Conservation (phyloP, 2,888 invertebrate genomes). For the Cryptus armator region DNA sequence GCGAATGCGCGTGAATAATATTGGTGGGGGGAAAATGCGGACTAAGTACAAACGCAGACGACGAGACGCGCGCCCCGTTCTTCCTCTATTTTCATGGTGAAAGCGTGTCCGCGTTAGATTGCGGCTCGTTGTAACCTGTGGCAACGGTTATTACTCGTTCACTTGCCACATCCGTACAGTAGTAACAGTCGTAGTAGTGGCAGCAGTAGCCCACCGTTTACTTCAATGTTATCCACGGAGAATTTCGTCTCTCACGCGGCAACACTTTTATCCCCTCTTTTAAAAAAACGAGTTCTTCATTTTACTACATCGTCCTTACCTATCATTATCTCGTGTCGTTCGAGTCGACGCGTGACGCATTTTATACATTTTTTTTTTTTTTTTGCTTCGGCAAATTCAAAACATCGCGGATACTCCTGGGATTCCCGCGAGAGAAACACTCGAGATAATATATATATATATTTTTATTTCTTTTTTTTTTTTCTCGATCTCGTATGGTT, state of each 20-base stretch:
- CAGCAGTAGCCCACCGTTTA: neutral
- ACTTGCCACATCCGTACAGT: neutral
- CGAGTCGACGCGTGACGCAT: slow-evolving; percentile 48
- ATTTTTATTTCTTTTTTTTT: too few relatives aligned
- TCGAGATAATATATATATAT: neutral
- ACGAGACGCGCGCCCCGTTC: slow-evolving; percentile 34
- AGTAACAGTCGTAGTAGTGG: slow-evolving; percentile 7
- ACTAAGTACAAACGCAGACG: slow-evolving; percentile 23
- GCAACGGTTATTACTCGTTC: slow-evolving; percentile 50
- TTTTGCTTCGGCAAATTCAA: neutral
- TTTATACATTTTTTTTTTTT: neutral
- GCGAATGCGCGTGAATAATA: slow-evolving; percentile 39
- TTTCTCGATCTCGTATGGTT: neutral
- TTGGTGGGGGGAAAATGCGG: neutral
- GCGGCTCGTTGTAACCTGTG: slow-evolving; percentile 28
- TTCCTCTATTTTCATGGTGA: slow-evolving; percentile 68
- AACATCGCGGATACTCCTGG: slow-evolving; percentile 19
- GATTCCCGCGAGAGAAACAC: slow-evolving; percentile 41
- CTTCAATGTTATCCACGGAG: neutral
- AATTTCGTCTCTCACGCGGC: slow-evolving; percentile 15
- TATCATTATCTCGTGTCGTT: neutral
- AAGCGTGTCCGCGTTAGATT: slow-evolving; percentile 67
- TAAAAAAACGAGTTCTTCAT: slow-evolving; percentile 13
- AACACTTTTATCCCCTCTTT: slow-evolving; percentile 26
- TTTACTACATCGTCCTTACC: neutral